Conservation (phyloP, 2,797 vertebrate species). For the Thamnophis elegans region DNA sequence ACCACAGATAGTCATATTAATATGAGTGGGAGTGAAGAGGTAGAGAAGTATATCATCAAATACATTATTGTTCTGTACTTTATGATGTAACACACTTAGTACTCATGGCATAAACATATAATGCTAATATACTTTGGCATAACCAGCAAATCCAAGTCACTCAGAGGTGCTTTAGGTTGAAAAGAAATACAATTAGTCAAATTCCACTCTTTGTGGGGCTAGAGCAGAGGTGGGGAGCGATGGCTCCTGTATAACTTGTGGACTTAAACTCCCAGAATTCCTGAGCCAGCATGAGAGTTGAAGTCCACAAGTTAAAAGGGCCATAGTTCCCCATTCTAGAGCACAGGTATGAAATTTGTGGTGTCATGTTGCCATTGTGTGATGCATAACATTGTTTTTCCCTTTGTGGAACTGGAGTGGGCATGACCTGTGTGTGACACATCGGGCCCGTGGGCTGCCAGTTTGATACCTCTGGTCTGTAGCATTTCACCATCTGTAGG, state of each 20-base stretch:
- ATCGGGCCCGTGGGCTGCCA: too few relatives aligned
- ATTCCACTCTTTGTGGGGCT: not conserved
- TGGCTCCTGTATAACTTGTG: not conserved
- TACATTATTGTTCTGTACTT: not conserved
- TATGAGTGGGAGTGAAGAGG: not conserved
- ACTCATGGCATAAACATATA: not conserved
- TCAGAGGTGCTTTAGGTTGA: not conserved
- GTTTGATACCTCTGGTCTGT: not conserved
- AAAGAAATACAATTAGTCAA: not conserved
- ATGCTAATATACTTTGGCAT: not conserved
- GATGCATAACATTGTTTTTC: too few relatives aligned
- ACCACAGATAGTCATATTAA: not conserved
- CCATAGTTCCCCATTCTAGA: not conserved
- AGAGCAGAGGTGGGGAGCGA: not conserved
- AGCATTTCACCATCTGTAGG: not conserved
- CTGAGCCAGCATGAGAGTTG: not conserved
- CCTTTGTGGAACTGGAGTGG: too few relatives aligned
- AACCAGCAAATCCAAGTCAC: not conserved
- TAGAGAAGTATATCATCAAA: not conserved
- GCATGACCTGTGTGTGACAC: too few relatives aligned
- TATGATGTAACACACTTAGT: not conserved
- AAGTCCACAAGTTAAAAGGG: not conserved
- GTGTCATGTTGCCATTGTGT: too few relatives aligned
- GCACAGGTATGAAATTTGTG: too few relatives aligned
- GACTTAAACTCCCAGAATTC: not conserved